Evolutionary conservation across 2,888 invertebrate genomes (phyloP).

Genomic region (Galerucella nymphaeae): DNA sequence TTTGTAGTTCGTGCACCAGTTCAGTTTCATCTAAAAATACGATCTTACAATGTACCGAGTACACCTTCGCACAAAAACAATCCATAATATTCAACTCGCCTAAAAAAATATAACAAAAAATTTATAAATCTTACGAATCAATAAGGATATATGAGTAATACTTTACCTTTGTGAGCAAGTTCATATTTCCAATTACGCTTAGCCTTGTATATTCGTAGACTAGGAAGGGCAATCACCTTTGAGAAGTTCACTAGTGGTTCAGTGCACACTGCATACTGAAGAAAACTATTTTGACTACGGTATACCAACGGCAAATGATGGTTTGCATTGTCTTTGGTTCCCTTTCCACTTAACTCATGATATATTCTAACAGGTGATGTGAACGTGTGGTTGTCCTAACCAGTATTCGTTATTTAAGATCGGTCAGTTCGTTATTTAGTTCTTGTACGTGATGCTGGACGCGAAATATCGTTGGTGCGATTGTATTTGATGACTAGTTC

Average conservation of each 20-base stretch:
- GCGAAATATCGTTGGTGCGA: too few species aligned
- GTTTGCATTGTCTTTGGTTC: constrained; percentile 45
- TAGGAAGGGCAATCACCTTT: constrained; percentile 56
- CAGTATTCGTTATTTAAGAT: neutral
- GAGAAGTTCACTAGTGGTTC: constrained; percentile 53
- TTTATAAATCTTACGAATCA: constrained; percentile 1
- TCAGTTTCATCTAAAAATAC: constrained; percentile 91
- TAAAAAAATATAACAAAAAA: constrained; percentile 17
- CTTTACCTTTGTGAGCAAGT: constrained; percentile 47
- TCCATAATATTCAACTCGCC: constrained; percentile 54
- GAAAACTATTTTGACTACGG: constrained; percentile 46
- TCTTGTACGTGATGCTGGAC: neutral
- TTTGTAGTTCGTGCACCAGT: constrained; percentile 89
- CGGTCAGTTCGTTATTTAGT: neutral
- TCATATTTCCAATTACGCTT: constrained; percentile 49
- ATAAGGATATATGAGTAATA: constrained; percentile 25
- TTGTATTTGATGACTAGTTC: constrained; percentile 7
- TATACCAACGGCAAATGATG: constrained; percentile 48
- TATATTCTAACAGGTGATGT: constrained; percentile 43
- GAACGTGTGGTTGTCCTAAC: constrained; percentile 4
- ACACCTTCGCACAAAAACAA: constrained; percentile 62
- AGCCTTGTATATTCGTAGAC: constrained; percentile 50
- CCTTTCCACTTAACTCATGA: constrained; percentile 43
- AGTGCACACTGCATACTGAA: constrained; percentile 52
- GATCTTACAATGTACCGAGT: constrained; percentile 75